Percentiles rank a stretch among this genome's conserved stretches.
Evolutionary conservation across 2,888 invertebrate genomes (phyloP).

Genomic region (Dynastes grantii): DNA sequence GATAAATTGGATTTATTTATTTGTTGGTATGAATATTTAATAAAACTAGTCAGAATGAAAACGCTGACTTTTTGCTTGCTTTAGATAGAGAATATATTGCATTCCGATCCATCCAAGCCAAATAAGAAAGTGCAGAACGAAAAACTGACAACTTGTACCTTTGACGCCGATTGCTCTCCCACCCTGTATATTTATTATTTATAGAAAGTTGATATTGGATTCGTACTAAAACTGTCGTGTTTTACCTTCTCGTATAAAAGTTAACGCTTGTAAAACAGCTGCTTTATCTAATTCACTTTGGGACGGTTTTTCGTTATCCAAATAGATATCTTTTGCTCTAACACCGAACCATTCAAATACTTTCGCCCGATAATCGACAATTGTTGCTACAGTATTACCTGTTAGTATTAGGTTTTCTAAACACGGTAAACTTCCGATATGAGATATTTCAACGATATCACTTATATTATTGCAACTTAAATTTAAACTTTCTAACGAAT

Average conservation of each 20-base stretch:
- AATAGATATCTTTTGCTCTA: slow-evolving; percentile 85
- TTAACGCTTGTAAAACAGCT: slow-evolving; percentile 89
- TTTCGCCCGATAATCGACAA: slow-evolving; percentile 91
- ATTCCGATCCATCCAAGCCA: no score
- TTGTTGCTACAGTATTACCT: slow-evolving; percentile 91
- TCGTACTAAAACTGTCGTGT: slow-evolving; percentile 71
- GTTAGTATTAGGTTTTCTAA: slow-evolving; percentile 89
- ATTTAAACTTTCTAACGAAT: slow-evolving; percentile 89
- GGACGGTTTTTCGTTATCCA: slow-evolving; percentile 91
- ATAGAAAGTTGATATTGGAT: no score
- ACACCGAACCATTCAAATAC: slow-evolving; percentile 90
- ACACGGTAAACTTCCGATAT: slow-evolving; percentile 87
- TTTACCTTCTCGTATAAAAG: slow-evolving; percentile 81
- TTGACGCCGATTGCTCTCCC: no score
- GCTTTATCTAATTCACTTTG: slow-evolving; percentile 94
- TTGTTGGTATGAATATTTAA: no score
- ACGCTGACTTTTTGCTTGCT: no score
- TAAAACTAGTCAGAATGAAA: no score
- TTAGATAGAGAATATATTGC: no score
- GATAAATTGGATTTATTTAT: no score
- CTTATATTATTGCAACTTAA: slow-evolving; percentile 89
- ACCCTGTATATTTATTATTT: no score
- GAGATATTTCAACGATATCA: slow-evolving; percentile 85
- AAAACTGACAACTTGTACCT: no score
- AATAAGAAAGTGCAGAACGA: no score